Conservation (phyloP, 2,113 vertebrate species). For the Oreotragus oreotragus region DNA sequence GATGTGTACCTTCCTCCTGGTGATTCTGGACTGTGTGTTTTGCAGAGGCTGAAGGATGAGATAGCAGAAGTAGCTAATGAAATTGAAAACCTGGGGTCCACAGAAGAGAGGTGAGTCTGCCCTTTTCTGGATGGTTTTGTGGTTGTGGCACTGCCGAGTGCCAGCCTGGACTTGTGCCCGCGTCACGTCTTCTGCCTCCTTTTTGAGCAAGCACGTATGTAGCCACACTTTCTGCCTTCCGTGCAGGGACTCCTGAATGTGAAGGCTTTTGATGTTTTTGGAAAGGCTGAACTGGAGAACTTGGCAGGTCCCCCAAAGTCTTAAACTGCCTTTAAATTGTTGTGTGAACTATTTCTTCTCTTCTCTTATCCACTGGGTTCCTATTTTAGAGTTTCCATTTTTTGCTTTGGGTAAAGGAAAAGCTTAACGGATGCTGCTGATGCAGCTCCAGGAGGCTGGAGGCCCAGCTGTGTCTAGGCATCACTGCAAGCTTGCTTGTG, state of each 20-base stretch:
- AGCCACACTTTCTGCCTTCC: fast-evolving
- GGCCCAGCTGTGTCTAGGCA: background rate
- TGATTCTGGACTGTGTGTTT: background rate
- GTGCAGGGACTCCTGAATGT: fast-evolving
- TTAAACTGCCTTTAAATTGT: too few relatives aligned
- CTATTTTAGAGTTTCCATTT: background rate
- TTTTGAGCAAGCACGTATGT: fast-evolving
- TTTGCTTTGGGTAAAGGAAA: background rate
- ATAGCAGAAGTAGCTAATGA: constrained; percentile 98
- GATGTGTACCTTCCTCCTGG: background rate
- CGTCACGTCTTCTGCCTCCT: too few relatives aligned
- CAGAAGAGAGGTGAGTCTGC: constrained; percentile 92
- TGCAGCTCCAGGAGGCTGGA: background rate
- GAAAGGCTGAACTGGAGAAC: background rate
- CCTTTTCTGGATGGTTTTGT: background rate
- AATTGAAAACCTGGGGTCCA: constrained; percentile 97
- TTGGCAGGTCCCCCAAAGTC: background rate
- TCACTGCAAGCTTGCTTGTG: too few relatives aligned
- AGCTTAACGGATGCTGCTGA: background rate
- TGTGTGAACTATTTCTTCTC: background rate
- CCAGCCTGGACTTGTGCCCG: fast-evolving
- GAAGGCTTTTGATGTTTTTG: background rate
- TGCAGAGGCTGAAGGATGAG: constrained; percentile 97
- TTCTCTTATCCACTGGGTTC: background rate
- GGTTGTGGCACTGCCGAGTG: too few relatives aligned